These are phyloP conservation scores for Oxyruncus cristatus DNA, from an alignment of 2,113 vertebrate genomes.

Conservation along the genomic window DNA sequence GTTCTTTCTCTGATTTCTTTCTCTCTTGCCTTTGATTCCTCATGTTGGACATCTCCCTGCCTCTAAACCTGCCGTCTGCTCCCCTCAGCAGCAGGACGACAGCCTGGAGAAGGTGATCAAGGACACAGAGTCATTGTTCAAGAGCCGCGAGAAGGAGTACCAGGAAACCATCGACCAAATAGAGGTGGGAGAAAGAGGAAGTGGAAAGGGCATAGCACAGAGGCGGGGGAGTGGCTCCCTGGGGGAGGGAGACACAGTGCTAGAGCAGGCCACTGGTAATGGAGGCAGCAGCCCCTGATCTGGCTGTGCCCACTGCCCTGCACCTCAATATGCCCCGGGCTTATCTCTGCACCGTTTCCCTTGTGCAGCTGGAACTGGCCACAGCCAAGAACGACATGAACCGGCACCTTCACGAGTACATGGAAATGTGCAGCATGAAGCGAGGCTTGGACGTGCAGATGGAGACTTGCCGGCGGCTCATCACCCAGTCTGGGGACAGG, in stretches of 20 bases:
- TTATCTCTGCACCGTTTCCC: neutral
- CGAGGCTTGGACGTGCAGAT: slow-evolving; percentile 96
- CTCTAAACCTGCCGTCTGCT: neutral
- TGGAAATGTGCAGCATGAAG: slow-evolving; percentile 99
- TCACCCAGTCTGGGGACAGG: slow-evolving; percentile 92
- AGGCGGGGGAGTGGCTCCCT: neutral
- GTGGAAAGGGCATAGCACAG: neutral
- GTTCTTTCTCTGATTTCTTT: neutral
- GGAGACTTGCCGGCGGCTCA: slow-evolving; percentile 95
- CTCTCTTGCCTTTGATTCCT: neutral
- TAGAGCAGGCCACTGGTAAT: neutral
- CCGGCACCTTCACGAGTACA: slow-evolving; percentile 95
- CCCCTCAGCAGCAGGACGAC: slow-evolving; percentile 82
- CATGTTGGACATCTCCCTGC: neutral
- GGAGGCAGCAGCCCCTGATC: neutral
- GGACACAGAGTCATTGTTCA: slow-evolving; percentile 95
- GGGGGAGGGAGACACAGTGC: neutral
- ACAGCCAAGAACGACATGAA: slow-evolving; percentile 98
- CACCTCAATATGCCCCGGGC: accelerated
- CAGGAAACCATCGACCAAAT: slow-evolving; percentile 98
- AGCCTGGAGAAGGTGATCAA: slow-evolving; percentile 96
- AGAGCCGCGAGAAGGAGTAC: slow-evolving; percentile 95
- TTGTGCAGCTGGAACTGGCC: slow-evolving; percentile 87
- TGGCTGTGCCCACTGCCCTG: neutral
- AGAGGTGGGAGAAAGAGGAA: slow-evolving; percentile 77